Percentiles rank a stretch among this genome's conserved stretches.
phyloP scores from a whole-genome alignment of 2,113 vertebrate genomes.

The Prionailurus bengalensis region DNA sequence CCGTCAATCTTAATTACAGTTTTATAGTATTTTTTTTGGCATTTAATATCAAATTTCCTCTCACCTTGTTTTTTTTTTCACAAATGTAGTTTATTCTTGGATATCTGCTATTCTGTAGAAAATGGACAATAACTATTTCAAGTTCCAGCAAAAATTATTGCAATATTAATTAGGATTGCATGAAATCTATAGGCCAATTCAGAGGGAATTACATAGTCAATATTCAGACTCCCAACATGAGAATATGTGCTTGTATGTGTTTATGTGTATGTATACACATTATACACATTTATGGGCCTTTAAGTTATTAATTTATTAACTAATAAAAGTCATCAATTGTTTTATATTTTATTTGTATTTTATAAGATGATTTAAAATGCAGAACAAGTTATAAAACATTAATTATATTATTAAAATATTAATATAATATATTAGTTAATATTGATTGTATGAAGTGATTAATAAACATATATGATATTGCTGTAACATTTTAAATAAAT shows the following conservation, averaged over 20 bases:
- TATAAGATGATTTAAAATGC: neutral
- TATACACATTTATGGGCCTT: neutral
- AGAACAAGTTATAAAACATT: neutral
- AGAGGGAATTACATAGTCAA: neutral
- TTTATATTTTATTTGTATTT: neutral
- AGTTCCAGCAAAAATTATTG: neutral
- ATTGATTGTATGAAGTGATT: neutral
- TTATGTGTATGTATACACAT: neutral
- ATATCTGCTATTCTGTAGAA: neutral
- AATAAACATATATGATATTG: neutral
- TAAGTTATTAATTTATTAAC: neutral
- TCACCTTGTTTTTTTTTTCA: neutral
- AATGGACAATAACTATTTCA: neutral
- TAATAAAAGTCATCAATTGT: neutral
- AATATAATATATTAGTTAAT: neutral
- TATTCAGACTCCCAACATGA: neutral
- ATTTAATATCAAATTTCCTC: neutral
- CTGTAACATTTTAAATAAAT: neutral
- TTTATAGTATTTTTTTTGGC: neutral
- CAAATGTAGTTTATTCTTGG: neutral
- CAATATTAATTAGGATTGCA: neutral
- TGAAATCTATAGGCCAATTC: neutral
- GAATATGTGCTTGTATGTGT: neutral
- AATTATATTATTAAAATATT: neutral
- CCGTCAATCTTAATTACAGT: neutral